Percentiles rank a stretch among this genome's conserved stretches.
Evolutionary conservation across 2,113 vertebrate species (phyloP).

Genomic region (Platanista minor): DNA sequence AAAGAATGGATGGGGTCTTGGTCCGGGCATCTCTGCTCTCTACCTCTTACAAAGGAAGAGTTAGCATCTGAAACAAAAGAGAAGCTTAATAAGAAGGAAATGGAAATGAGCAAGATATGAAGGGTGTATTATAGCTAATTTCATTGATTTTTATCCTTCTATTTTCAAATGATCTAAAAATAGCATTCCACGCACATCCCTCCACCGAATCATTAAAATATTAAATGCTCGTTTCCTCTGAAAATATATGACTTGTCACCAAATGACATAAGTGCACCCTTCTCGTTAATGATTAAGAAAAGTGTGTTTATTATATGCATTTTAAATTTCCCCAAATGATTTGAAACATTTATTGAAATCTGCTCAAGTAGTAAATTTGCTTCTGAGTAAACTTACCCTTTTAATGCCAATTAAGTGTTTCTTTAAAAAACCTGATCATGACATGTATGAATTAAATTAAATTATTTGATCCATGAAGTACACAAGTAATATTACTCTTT

Average conservation of each 20-base stretch:
- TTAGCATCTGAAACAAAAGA: neutral
- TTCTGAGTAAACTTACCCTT: neutral
- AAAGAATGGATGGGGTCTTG: accelerated
- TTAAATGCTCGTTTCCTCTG: neutral
- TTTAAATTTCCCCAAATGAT: neutral
- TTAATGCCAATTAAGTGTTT: neutral
- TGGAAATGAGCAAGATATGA: neutral
- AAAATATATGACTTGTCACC: neutral
- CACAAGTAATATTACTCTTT: neutral
- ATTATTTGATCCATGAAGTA: neutral
- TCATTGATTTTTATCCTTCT: neutral
- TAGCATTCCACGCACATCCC: neutral
- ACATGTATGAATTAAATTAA: neutral
- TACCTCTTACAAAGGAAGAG: neutral
- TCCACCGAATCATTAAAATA: neutral
- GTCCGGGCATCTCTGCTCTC: neutral
- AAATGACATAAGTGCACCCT: neutral
- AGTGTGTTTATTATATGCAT: neutral
- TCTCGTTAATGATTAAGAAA: neutral
- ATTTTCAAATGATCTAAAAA: neutral
- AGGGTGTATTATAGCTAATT: neutral
- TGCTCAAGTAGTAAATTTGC: neutral
- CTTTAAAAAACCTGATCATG: neutral
- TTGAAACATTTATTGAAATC: neutral
- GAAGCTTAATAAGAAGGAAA: neutral